phyloP scores from a whole-genome alignment of 2,888 invertebrate species.

The Encarsia formosa region DNA sequence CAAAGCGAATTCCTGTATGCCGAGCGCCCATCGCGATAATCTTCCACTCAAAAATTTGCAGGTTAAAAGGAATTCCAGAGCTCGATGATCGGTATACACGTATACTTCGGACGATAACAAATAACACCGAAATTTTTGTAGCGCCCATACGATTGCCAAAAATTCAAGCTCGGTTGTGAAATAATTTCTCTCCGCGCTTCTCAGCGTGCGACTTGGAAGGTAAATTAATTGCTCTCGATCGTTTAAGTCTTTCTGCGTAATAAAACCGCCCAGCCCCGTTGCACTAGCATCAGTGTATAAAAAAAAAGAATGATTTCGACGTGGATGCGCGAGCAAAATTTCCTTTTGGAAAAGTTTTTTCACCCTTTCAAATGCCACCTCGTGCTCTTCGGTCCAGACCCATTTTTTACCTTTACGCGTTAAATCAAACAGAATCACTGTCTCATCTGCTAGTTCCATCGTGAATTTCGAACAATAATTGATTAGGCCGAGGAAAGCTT shows the following conservation, averaged over 20 bases:
- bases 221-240: not conserved
- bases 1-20: not conserved
- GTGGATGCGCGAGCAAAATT: not conserved
- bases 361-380: not conserved
- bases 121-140: not conserved
- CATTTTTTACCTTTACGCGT: not conserved
- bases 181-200: not conserved
- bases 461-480: no score
- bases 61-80: not conserved
- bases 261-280: not conserved
- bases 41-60: not conserved
- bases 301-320: not conserved
- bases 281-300: not conserved
- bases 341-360: not conserved
- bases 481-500: no score
- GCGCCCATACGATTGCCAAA: not conserved
- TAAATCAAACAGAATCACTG: no score
- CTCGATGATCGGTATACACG: no score
- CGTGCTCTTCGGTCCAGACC: not conserved
- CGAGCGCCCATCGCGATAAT: not conserved
- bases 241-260: not conserved
- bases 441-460: no score
- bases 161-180: not conserved
- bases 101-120: not conserved
- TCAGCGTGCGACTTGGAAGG: not conserved